A percentile compares a stretch with the other conserved stretches of the same genome.
Conservation (phyloP, 1,140 invertebrate genomes). For the Gonatopus flavifemur region DNA sequence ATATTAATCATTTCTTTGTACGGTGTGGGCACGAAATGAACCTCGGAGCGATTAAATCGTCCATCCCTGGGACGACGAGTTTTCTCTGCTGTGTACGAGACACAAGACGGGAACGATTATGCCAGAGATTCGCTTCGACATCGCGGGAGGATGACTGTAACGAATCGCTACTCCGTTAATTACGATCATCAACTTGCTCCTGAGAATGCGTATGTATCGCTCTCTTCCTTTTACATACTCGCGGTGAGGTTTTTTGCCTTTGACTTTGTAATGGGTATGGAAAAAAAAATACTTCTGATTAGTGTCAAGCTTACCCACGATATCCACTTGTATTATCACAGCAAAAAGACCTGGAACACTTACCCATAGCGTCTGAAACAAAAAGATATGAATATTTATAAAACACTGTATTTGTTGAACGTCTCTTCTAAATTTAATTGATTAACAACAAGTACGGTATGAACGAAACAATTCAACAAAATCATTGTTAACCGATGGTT, state of each 20-base stretch:
- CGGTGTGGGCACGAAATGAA: slow-evolving; percentile 2
- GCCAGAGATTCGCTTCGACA: too few species aligned
- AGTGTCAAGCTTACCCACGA: slow-evolving; percentile 21
- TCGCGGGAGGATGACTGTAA: slow-evolving; percentile 10
- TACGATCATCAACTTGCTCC: slow-evolving; percentile 30
- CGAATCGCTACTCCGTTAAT: slow-evolving; percentile 31
- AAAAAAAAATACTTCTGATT: slow-evolving; percentile 2
- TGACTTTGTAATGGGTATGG: too few species aligned
- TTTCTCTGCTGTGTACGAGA: slow-evolving; percentile 8
- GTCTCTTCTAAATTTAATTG: too few species aligned
- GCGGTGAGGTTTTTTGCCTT: slow-evolving; percentile 5
- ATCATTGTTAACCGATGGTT: too few species aligned
- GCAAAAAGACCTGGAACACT: slow-evolving; percentile 32
- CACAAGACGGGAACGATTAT: background rate
- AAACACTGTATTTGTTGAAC: too few species aligned
- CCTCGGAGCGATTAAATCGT: slow-evolving; percentile 20
- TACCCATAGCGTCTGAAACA: slow-evolving; percentile 60
- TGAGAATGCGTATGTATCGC: too few species aligned
- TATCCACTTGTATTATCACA: background rate
- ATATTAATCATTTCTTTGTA: too few species aligned
- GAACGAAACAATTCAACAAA: too few species aligned
- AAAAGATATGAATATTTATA: too few species aligned
- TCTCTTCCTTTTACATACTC: too few species aligned
- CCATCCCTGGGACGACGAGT: slow-evolving; percentile 4
- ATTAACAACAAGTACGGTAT: too few species aligned